phyloP scores from a whole-genome alignment of 2,797 vertebrate genomes.

The Tadarida brasiliensis region DNA sequence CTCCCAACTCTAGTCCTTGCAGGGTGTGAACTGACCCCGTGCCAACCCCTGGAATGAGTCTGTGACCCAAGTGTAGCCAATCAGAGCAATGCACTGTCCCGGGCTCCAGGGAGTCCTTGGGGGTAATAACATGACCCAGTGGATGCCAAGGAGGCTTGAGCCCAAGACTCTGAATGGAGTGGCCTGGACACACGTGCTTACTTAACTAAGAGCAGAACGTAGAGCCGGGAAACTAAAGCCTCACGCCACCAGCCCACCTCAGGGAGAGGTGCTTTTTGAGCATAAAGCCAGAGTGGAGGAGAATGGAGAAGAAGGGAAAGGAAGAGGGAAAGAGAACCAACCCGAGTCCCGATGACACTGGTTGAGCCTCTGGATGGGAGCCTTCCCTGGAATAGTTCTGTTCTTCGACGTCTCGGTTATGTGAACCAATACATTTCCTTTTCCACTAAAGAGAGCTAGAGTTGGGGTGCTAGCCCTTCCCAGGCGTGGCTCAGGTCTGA shows the following conservation, averaged over 20 bases:
- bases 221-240: background rate
- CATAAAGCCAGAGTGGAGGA: background rate
- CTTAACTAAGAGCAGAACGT: background rate
- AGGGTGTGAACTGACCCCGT: background rate
- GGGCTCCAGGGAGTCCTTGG: background rate
- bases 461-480: background rate
- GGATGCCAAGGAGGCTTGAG: background rate
- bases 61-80: background rate
- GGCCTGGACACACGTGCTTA: background rate
- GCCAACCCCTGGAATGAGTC: background rate
- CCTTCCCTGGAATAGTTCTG: background rate
- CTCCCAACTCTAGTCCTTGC: background rate
- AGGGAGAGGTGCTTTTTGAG: background rate
- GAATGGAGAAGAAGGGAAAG: background rate
- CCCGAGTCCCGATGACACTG: background rate
- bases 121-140: too few species aligned
- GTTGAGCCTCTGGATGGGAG: background rate
- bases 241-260: background rate
- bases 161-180: background rate
- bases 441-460: background rate
- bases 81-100: background rate
- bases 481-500: background rate
- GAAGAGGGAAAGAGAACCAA: background rate
- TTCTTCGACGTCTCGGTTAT: background rate
- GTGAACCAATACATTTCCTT: background rate